These are phyloP conservation scores for Periophthalmodon schlosseri DNA, from an alignment of 2,113 vertebrate genomes.

Conservation along the genomic window DNA sequence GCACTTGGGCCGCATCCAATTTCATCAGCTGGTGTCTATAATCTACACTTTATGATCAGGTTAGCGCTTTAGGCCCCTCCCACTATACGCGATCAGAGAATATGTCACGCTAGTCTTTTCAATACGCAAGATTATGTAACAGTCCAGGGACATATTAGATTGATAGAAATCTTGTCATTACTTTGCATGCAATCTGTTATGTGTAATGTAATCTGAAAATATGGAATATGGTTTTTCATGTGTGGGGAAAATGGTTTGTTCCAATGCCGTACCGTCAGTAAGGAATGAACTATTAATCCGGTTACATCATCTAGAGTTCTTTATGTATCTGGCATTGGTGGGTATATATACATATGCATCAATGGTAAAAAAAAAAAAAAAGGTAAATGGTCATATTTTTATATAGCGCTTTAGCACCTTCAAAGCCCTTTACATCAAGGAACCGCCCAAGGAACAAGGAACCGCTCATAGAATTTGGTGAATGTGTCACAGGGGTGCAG, in stretches of 20 bases:
- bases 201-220: not conserved
- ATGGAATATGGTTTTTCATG: not conserved
- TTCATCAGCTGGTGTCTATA: conserved; percentile 41
- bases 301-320: not conserved
- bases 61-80: conserved; percentile 24
- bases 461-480: too few species aligned
- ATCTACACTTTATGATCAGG: conserved; percentile 51
- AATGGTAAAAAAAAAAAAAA: too few species aligned
- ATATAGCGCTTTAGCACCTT: too few species aligned
- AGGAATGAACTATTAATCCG: not conserved
- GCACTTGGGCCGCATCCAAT: conserved; percentile 45
- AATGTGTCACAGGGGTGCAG: too few species aligned
- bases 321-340: not conserved
- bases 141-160: conserved; percentile 22
- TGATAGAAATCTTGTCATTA: conserved; percentile 8
- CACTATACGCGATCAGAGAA: conserved; percentile 38
- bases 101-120: conserved; percentile 27
- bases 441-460: too few species aligned
- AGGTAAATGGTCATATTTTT: too few species aligned
- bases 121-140: conserved; percentile 27
- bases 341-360: too few species aligned
- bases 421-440: too few species aligned
- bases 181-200: conserved; percentile 18
- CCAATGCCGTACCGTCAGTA: not conserved
- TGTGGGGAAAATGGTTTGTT: not conserved